phyloP scores from a whole-genome alignment of 2,888 invertebrate species.

The Ashinkailepas kermadecensis region DNA sequence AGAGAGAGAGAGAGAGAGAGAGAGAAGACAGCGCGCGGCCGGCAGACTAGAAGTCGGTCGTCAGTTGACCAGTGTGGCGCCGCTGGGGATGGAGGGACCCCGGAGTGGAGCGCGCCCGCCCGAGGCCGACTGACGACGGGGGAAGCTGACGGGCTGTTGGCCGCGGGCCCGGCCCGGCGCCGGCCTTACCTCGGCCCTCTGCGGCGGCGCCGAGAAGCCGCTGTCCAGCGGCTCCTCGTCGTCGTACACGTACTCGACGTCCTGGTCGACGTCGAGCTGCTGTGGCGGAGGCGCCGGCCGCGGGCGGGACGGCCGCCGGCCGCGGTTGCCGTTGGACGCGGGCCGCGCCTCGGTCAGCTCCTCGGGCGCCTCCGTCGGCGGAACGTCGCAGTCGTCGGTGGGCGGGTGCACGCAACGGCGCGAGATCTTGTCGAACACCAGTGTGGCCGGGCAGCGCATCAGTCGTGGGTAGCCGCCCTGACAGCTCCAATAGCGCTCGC shows the following conservation, averaged over 20 bases:
- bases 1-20: background rate
- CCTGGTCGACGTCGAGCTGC: conserved; percentile 3
- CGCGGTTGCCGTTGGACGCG: background rate
- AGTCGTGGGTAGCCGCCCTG: conserved; percentile 87
- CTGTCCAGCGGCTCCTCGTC: background rate
- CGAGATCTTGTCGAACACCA: conserved; percentile 76
- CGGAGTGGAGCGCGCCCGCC: background rate
- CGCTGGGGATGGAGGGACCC: background rate
- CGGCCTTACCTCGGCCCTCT: background rate
- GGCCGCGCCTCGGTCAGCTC: background rate
- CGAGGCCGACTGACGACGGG: background rate
- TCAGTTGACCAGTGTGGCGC: conserved; percentile 3
- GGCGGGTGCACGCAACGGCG: conserved; percentile 80
- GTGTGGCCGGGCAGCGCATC: conserved; percentile 81
- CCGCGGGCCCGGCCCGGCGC: background rate
- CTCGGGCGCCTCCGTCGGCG: conserved; percentile 59
- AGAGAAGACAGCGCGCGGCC: background rate
- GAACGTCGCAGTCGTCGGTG: conserved; percentile 79
- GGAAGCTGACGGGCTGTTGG: background rate
- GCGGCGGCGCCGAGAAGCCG: background rate
- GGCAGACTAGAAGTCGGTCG: background rate
- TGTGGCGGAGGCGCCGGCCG: background rate
- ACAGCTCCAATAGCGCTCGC: conserved; percentile 90
- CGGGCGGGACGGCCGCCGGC: background rate
- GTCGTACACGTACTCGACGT: background rate